Percentiles rank a stretch among this genome's conserved stretches.
phyloP scores from a whole-genome alignment of 2,797 vertebrate genomes.

The Meriones psammophilus region DNA sequence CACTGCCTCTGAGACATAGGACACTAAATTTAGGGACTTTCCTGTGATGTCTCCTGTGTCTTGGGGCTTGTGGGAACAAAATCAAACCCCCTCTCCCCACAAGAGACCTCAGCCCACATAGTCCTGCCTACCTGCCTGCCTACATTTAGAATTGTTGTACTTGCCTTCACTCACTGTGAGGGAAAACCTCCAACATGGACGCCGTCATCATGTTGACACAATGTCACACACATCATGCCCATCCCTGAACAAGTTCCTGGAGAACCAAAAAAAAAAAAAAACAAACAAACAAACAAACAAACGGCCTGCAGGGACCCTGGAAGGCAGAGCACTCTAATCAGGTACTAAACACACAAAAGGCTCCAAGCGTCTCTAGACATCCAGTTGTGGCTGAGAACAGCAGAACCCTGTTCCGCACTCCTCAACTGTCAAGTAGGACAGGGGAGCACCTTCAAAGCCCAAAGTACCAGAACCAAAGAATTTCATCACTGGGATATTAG shows the following conservation, averaged over 20 bases:
- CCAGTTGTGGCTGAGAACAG: not conserved
- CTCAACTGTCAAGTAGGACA: not conserved
- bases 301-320: accelerated
- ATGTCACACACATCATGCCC: accelerated
- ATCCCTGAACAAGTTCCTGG: accelerated
- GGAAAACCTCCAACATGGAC: accelerated
- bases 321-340: not conserved
- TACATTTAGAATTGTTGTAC: accelerated
- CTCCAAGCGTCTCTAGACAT: not conserved
- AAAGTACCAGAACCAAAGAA: conserved; percentile 15
- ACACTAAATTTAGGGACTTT: too few relatives aligned
- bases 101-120: accelerated
- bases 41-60: not conserved
- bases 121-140: not conserved
- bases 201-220: not conserved
- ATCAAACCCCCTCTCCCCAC: too few relatives aligned
- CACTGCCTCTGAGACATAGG: too few relatives aligned
- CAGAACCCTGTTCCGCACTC: not conserved
- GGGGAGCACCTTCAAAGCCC: conserved; percentile 10
- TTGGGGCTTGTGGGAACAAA: not conserved
- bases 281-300: not conserved
- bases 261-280: too few relatives aligned
- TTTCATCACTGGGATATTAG: conserved; percentile 43
- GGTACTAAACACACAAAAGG: not conserved
- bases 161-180: not conserved